A percentile compares a stretch with the other conserved stretches of the same genome.
These are phyloP conservation scores for Pseudanteris insignis DNA, from an alignment of 2,888 invertebrate genomes.

Conservation along the genomic window DNA sequence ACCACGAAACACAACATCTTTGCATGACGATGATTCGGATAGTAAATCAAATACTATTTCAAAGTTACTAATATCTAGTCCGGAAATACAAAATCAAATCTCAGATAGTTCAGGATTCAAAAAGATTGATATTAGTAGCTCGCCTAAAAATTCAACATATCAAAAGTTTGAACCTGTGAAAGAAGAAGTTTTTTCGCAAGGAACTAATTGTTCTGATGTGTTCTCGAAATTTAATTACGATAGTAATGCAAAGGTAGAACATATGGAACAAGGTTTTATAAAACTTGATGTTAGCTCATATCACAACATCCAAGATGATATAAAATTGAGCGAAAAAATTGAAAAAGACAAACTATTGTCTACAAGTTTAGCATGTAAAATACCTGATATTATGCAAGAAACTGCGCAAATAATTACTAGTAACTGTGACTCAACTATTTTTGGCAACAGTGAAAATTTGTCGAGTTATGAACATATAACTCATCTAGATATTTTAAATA, in stretches of 20 bases:
- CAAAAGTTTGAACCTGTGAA: conserved; percentile 42
- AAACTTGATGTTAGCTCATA: conserved; percentile 56
- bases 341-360: conserved; percentile 19
- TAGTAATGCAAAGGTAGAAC: conserved; percentile 47
- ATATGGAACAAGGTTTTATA: conserved; percentile 55
- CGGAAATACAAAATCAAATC: conserved; percentile 58
- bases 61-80: conserved; percentile 57
- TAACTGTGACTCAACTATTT: conserved; percentile 56
- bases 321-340: conserved; percentile 12
- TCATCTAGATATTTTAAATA: conserved; percentile 60
- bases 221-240: conserved; percentile 55
- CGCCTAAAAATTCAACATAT: conserved; percentile 42
- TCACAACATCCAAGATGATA: conserved; percentile 33
- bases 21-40: conserved; percentile 43
- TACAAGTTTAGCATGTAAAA: conserved; percentile 45
- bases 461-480: conserved; percentile 59
- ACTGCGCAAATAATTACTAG: conserved; percentile 56
- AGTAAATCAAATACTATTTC: conserved; percentile 48
- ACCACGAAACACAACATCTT: conserved; percentile 52
- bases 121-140: conserved; percentile 56
- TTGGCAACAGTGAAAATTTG: conserved; percentile 57
- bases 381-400: conserved; percentile 54
- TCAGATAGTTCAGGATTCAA: conserved; percentile 60
- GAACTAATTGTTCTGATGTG: conserved; percentile 48
- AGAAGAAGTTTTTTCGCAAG: conserved; percentile 25